These are phyloP conservation scores for Microplitis manilae DNA, from an alignment of 2,888 invertebrate genomes.

Conservation along the genomic window DNA sequence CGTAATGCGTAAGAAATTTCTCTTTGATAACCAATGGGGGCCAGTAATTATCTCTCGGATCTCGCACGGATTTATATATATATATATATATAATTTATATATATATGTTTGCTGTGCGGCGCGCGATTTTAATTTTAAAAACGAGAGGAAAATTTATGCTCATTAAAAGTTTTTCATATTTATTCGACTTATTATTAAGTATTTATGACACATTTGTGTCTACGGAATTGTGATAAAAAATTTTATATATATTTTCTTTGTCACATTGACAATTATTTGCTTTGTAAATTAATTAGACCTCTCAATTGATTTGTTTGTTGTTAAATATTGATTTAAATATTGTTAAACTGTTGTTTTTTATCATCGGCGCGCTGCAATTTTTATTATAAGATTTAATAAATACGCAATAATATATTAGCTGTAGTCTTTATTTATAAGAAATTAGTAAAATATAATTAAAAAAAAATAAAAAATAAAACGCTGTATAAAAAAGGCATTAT, in stretches of 20 bases:
- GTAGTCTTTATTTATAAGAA: not conserved
- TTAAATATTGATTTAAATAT: not conserved
- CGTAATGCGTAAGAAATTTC: constrained; percentile 43
- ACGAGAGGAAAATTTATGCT: constrained; percentile 34
- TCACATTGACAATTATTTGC: constrained; percentile 1
- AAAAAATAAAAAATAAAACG: not conserved
- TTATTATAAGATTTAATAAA: not conserved
- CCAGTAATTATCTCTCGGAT: constrained; percentile 72
- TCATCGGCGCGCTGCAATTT: constrained; percentile 11
- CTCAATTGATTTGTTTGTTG: not conserved
- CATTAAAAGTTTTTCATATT: constrained; percentile 44
- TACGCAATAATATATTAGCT: constrained; percentile 2
- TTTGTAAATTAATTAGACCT: not conserved
- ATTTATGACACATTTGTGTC: constrained; percentile 1
- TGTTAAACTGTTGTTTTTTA: not conserved
- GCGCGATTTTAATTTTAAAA: constrained; percentile 50
- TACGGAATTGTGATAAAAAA: constrained; percentile 6
- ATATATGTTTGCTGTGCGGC: constrained; percentile 42
- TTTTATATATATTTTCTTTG: not conserved
- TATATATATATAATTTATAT: constrained; percentile 50
- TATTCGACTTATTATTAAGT: constrained; percentile 8
- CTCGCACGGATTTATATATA: constrained; percentile 68
- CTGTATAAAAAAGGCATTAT: constrained; percentile 14
- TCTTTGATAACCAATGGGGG: constrained; percentile 65
- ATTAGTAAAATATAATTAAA: not conserved